A percentile compares a stretch with the other conserved stretches of the same genome.
Conservation (phyloP, 2,888 invertebrate genomes). For the Ichneumoninae sp. region DNA sequence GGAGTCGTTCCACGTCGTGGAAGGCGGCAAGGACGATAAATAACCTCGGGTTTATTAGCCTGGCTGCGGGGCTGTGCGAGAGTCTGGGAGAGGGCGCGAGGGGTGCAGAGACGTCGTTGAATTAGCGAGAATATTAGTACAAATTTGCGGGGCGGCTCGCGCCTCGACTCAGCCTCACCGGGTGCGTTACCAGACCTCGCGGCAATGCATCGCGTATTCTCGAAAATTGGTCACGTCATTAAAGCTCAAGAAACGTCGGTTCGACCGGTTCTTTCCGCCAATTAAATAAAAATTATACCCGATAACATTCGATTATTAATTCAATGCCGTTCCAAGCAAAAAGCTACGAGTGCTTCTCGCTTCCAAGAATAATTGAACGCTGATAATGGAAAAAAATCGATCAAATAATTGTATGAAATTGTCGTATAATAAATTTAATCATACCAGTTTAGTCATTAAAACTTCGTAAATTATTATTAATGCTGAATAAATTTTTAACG, state of each 20-base stretch:
- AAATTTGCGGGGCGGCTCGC: conserved; percentile 72
- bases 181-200: conserved; percentile 37
- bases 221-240: conserved; percentile 1
- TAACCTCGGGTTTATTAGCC: conserved; percentile 84
- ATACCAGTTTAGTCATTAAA: no score
- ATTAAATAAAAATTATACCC: background rate
- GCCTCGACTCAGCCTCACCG: conserved; percentile 45
- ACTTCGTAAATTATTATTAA: no score
- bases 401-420: background rate
- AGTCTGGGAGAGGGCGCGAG: conserved; percentile 67
- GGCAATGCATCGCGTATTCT: conserved; percentile 10
- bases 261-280: background rate
- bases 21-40: conserved; percentile 79
- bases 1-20: conserved; percentile 54
- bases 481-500: no score
- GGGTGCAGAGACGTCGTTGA: conserved; percentile 76
- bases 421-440: no score
- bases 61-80: conserved; percentile 66
- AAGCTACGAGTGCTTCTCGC: background rate
- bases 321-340: background rate
- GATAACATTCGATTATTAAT: background rate
- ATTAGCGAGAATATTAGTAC: conserved; percentile 83
- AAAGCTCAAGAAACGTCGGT: background rate
- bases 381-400: background rate
- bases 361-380: background rate